Base-by-base conservation (phyloP, 2,888 invertebrate species). In the Synanthedon vespiformis region DNA sequence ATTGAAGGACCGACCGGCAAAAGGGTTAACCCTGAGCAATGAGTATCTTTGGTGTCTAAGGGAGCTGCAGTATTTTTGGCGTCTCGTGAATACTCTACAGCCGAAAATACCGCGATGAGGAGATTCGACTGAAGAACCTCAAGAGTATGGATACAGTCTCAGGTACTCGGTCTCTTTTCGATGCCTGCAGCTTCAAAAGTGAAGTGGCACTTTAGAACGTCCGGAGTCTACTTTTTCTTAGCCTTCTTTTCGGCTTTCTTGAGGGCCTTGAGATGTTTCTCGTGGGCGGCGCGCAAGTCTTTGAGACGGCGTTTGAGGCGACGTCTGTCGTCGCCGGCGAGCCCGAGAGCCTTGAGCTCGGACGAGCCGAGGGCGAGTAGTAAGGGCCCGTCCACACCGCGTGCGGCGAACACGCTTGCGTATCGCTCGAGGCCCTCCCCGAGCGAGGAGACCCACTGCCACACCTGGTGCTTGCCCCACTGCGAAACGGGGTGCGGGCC, bases 361-460 rank as follows among this genome's bases (percentile, higher is more conserved):
- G 95, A 92, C 0, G 97, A 95, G 72, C 97, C 97, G 53, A 99
- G 89, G 58, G 94, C 92, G 49, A 99, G 87, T 54, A 99, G 89
- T 52, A 95, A 92, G 40, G 92, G 89, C 16, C 99, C 99, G 77
- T 95, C 95, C 52, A 99, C 94, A 70, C 94, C 94, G 65, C 95
- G 92, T 65, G 95, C 94, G 52, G 94, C 91, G 77, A 98, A 96
- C 65, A 95, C 94, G 51, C 94, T 90, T 62, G 95, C 93, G 84
- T 95, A 94, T 54, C 95, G 93, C 74, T 97, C 96, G 71, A 98
- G 86, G 44, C 96, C 96, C 72, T 97, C 89, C 60, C 95, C 94
- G 60, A 95, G 90, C 18, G 90, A 90, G 62, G 91, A 86, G 58
- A 98, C 88, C 97, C 97, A 98, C 77, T 97, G 95, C 80, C 95